Evolutionary conservation across 1,140 invertebrate species (phyloP).

Genomic region (Microvelia longipes): DNA sequence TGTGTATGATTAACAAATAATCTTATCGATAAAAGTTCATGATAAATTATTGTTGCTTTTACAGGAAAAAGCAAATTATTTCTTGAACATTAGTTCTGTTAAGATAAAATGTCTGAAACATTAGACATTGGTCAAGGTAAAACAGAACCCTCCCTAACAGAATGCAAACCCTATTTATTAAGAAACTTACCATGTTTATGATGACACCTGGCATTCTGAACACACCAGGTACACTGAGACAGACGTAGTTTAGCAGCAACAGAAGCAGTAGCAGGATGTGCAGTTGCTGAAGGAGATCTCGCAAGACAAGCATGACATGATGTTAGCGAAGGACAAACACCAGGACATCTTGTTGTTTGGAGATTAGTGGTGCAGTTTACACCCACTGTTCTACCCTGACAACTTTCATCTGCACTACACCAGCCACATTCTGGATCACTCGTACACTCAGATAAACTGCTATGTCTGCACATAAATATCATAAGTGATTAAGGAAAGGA

Average conservation of each 20-base stretch:
- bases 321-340: conserved; percentile 63
- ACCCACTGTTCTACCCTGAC: conserved; percentile 65
- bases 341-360: conserved; percentile 67
- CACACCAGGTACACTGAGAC: conserved; percentile 79
- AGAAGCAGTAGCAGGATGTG: conserved; percentile 32
- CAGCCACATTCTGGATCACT: conserved; percentile 85
- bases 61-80: no score
- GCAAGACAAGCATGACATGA: conserved; percentile 74
- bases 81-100: no score
- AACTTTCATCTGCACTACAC: conserved; percentile 70
- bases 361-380: conserved; percentile 75
- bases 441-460: conserved; percentile 56
- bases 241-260: conserved; percentile 55
- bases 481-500: not conserved
- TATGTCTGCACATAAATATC: conserved; percentile 36
- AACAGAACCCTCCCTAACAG: no score
- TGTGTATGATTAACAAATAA: no score
- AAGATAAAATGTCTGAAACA: no score
- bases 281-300: conserved; percentile 41
- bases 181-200: conserved; percentile 50
- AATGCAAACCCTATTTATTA: no score
- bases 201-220: conserved; percentile 79
- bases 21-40: no score
- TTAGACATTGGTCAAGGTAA: no score
- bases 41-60: no score